These are phyloP conservation scores for Parthenolecanium corni DNA, from an alignment of 2,888 invertebrate species.

Conservation along the genomic window DNA sequence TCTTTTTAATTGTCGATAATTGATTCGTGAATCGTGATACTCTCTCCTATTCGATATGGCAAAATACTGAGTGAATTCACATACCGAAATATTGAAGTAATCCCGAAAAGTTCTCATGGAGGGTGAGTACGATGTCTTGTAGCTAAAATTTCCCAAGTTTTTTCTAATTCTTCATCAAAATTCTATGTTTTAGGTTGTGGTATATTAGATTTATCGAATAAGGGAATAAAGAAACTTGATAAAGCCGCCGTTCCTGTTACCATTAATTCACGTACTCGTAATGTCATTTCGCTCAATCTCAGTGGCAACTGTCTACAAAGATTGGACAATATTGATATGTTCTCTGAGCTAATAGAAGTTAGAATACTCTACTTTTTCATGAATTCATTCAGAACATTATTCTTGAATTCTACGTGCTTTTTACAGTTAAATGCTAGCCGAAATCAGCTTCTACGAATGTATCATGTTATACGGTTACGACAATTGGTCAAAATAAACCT, in stretches of 20 bases:
- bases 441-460: conserved; percentile 79
- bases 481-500: conserved; percentile 69
- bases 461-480: conserved; percentile 67
- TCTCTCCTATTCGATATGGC: no score
- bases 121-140: no score
- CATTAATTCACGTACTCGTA: conserved; percentile 48
- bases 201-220: conserved; percentile 61
- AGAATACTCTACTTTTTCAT: conserved; percentile 32
- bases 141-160: no score
- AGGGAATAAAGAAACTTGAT: conserved; percentile 67
- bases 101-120: no score
- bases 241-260: conserved; percentile 47
- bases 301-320: conserved; percentile 80
- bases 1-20: no score
- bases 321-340: conserved; percentile 76
- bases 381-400: no score
- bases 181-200: conserved; percentile 4
- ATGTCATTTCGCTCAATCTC: conserved; percentile 57
- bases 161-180: neutral
- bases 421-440: conserved; percentile 70
- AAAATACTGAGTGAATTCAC: no score
- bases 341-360: conserved; percentile 64
- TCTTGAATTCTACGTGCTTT: conserved; percentile 31
- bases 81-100: no score
- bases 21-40: no score